phyloP scores from a whole-genome alignment of 2,888 invertebrate genomes.

The Aproaerema taeniolella region DNA sequence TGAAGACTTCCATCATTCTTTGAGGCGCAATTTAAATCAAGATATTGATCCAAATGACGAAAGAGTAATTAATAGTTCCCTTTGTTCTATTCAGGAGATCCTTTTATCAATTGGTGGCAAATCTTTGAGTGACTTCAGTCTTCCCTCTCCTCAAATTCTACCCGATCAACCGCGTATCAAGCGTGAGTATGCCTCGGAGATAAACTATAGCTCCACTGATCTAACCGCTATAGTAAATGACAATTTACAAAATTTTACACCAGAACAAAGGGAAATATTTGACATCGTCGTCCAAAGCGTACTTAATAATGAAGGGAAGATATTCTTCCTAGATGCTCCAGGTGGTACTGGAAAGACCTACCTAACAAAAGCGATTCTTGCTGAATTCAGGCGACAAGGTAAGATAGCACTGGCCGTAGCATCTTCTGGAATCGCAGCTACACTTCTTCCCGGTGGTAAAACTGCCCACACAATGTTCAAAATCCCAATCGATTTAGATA shows the following conservation, averaged over 20 bases:
- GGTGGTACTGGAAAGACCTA: conserved; percentile 6
- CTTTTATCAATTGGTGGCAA: not conserved
- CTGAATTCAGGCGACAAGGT: conserved; percentile 3
- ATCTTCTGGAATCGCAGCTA: conserved; percentile 4
- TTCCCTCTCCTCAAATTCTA: not conserved
- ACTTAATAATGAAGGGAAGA: not conserved
- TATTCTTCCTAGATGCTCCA: conserved; percentile 2
- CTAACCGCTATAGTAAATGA: not conserved
- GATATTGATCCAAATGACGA: not conserved
- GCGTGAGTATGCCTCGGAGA: conserved; percentile 2
- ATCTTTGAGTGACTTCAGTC: not conserved
- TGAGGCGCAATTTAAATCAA: not conserved
- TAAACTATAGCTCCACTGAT: not conserved
- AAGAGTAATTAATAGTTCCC: not conserved
- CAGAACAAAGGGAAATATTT: conserved; percentile 1
- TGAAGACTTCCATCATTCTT: not conserved
- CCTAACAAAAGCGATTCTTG: conserved; percentile 4
- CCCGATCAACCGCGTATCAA: not conserved
- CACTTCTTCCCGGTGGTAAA: conserved; percentile 4
- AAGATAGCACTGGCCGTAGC: conserved; percentile 4
- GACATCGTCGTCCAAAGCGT: not conserved
- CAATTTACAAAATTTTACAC: not conserved
- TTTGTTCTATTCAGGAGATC: not conserved
- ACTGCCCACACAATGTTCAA: not conserved
- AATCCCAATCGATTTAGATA: not conserved